A percentile compares a stretch with the other conserved stretches of the same genome.
Conservation (phyloP, 1,140 invertebrate species). For the Acromyrmex heyeri region DNA sequence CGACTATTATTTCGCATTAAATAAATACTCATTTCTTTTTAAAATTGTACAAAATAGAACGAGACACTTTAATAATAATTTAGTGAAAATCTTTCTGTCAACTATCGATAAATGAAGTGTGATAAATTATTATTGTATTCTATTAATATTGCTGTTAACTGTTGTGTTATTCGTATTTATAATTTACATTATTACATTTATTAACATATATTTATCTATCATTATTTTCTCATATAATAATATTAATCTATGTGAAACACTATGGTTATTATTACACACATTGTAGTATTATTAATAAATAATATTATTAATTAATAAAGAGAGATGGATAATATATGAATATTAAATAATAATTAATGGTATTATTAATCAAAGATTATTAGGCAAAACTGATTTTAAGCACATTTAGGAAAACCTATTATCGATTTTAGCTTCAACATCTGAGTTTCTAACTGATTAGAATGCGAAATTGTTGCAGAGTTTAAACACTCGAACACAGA, state of each 20-base stretch:
- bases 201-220: conserved; percentile 19
- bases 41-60: background rate
- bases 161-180: conserved; percentile 9
- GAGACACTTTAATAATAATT: background rate
- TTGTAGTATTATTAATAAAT: conserved; percentile 20
- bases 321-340: background rate
- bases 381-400: background rate
- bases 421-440: background rate
- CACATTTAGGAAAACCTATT: background rate
- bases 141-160: conserved; percentile 17
- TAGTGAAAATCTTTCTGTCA: background rate
- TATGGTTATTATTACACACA: conserved; percentile 3
- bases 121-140: background rate
- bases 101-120: background rate
- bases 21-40: background rate
- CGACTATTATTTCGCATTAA: background rate
- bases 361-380: conserved; percentile 23
- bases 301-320: conserved; percentile 13
- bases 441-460: background rate
- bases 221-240: conserved; percentile 6
- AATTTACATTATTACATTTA: conserved; percentile 19
- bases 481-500: background rate
- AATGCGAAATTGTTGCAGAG: conserved; percentile 3
- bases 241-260: conserved; percentile 4
- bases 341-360: background rate